Base-by-base conservation (phyloP, 2,888 invertebrate species). In the Mythimna pallens region DNA sequence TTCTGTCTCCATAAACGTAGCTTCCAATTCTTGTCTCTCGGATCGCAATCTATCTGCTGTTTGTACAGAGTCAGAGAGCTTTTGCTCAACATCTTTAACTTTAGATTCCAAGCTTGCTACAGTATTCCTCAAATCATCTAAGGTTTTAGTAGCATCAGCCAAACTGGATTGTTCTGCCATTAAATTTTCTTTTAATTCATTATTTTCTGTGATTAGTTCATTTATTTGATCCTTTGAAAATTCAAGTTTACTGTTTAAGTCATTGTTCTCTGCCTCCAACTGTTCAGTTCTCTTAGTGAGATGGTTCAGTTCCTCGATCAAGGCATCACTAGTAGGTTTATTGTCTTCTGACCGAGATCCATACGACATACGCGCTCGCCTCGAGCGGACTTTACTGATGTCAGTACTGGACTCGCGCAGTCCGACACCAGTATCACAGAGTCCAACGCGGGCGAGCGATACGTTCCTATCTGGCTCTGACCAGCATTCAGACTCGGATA, bases 391-490 rank as follows among this genome's bases (percentile, higher is more conserved):
- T 75, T 93, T 92, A 72, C 93, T 94, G 63, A 91, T 94, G 65
- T 94, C 95, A 0, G 94, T 91, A 36, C 88, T 85, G 2, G 91
- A 89, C 78, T 94, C 94, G 36, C 88, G 88, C 4, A 87, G 84
- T 17, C 85, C 88, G 3, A 93, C 88, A 5, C 93, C 94, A 2
- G 94, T 93, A 77, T 94, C 92, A 65, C 93, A 93, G 14, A 96
- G 90, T 0, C 98, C 98, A 36, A 98, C 98, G 79, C 98, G 97
- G 0, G 98, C 98, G 76, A 97, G 93, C 0, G 98, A 98, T 3
- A 98, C 98, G 76, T 97, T 97, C 62, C 98, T 96, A 89, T 98
- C 98, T 0, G 98, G 98, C 89, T 98, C 98, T 0, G 98, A 98
- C 97, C 98, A 98, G 50, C 98, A 97, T 90, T 99, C 98, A 0